A percentile compares a stretch with the other conserved stretches of the same genome.
These are phyloP conservation scores for Acropternis orthonyx DNA, from an alignment of 2,797 vertebrate species.

Conservation along the genomic window DNA sequence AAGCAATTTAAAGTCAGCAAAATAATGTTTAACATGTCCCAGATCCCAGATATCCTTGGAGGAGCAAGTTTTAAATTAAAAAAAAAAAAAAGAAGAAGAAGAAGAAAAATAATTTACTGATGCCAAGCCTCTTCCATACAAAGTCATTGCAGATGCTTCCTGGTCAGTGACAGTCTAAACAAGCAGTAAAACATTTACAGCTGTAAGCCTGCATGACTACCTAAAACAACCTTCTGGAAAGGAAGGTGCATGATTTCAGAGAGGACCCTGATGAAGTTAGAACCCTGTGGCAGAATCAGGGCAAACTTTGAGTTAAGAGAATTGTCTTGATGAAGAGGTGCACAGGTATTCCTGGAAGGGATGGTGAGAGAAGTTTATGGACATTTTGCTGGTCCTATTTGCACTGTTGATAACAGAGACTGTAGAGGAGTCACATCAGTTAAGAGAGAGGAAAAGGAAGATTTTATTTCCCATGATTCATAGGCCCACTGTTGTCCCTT, in stretches of 20 bases:
- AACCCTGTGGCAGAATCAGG: not conserved
- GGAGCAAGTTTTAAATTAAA: not conserved
- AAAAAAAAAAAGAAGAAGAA: not conserved
- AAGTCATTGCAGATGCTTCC: conserved; percentile 53
- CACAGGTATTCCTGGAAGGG: not conserved
- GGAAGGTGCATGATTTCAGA: not conserved
- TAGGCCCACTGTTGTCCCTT: not conserved
- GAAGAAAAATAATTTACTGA: not conserved
- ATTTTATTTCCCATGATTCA: not conserved
- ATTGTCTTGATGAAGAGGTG: not conserved
- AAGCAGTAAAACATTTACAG: conserved; percentile 21
- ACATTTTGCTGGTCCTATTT: not conserved
- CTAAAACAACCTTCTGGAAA: not conserved
- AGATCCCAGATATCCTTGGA: conserved; percentile 29
- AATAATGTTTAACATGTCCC: conserved; percentile 54
- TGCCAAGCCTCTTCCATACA: conserved; percentile 41
- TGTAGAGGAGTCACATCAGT: not conserved
- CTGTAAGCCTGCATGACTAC: not conserved
- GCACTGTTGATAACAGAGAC: not conserved
- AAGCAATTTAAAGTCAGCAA: conserved; percentile 59
- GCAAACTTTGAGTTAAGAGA: not conserved
- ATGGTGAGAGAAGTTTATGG: not conserved
- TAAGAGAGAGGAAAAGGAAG: not conserved
- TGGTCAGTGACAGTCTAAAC: conserved; percentile 43
- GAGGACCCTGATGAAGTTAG: not conserved